Percentiles rank a stretch among this genome's conserved stretches.
Conservation (phyloP, 2,888 invertebrate species). For the Balanococcus diminutus region DNA sequence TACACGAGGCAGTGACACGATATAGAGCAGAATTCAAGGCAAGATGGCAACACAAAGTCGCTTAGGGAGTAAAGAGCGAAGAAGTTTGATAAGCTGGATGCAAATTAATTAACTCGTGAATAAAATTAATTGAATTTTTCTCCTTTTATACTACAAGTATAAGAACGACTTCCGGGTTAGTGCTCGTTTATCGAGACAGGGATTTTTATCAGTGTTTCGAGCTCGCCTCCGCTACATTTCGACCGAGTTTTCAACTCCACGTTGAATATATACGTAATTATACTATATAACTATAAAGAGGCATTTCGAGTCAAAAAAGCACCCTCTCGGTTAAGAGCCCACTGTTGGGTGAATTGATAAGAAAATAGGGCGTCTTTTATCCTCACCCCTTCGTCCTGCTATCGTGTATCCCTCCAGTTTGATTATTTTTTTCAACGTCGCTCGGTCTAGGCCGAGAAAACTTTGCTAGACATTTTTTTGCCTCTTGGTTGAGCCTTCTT, state of each 20-base stretch:
- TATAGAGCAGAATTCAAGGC: not conserved
- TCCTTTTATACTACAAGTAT: not conserved
- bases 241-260: not conserved
- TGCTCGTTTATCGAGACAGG: not conserved
- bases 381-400: not conserved
- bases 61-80: not conserved
- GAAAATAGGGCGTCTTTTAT: not conserved
- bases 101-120: constrained; percentile 39
- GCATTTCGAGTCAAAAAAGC: not conserved
- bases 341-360: not conserved
- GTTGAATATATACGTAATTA: not conserved
- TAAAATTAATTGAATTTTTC: constrained; percentile 44
- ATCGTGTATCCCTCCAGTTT: not conserved
- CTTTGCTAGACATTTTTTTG: not conserved
- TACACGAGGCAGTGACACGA: not conserved
- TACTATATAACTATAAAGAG: not conserved
- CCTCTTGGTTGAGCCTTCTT: no score
- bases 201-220: constrained; percentile 10
- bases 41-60: no score
- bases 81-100: constrained; percentile 38
- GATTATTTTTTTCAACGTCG: not conserved
- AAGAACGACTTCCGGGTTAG: constrained; percentile 24
- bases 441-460: not conserved
- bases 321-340: not conserved
- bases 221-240: not conserved